phyloP scores from a whole-genome alignment of 2,797 vertebrate species.

The Chaetodon trifasciatus region DNA sequence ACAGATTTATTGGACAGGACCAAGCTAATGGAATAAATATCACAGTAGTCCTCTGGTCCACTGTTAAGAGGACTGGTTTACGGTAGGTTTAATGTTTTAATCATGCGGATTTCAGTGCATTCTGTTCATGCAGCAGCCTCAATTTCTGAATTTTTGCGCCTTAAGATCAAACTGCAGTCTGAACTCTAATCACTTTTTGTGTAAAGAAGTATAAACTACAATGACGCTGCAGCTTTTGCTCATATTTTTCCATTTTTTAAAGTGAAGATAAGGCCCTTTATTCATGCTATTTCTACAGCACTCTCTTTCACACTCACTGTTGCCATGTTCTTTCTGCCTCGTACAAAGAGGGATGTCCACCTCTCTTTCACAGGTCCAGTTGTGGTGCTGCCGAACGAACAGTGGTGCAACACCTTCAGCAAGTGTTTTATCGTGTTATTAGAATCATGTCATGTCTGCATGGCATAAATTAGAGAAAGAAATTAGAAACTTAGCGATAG shows the following conservation, averaged over 20 bases:
- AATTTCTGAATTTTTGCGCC: not conserved
- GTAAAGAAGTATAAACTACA: no score
- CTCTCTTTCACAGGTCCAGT: not conserved
- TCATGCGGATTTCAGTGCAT: not conserved
- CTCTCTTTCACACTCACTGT: not conserved
- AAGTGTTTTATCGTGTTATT: not conserved
- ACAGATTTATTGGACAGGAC: slow-evolving; percentile 36
- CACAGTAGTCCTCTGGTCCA: not conserved
- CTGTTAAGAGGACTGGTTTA: not conserved
- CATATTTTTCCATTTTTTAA: no score
- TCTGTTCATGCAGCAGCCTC: not conserved
- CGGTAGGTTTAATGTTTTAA: not conserved
- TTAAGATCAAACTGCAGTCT: not conserved
- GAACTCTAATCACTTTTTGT: no score
- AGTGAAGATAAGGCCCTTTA: not conserved
- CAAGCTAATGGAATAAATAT: slow-evolving; percentile 21
- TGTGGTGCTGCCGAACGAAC: no score
- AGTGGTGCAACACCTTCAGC: no score
- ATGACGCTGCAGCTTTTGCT: no score
- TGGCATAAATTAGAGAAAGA: not conserved
- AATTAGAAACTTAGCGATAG: not conserved
- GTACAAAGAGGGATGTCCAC: not conserved
- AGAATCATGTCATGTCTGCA: not conserved
- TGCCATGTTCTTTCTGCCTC: not conserved
- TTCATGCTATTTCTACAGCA: not conserved